Percentiles rank a stretch among this genome's conserved stretches.
phyloP scores from a whole-genome alignment of 2,888 invertebrate species.

The Agrochola lota region DNA sequence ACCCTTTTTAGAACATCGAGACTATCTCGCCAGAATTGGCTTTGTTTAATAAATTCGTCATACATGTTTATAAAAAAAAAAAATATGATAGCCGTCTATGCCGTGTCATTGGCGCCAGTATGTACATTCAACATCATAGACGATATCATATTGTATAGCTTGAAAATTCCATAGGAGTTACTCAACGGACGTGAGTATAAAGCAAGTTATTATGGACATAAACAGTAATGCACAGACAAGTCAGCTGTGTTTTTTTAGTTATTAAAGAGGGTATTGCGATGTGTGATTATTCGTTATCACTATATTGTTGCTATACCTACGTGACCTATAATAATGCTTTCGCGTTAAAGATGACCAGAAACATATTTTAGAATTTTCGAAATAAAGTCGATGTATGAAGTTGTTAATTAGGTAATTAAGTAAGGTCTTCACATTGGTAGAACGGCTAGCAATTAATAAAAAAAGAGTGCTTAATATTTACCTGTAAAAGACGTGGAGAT shows the following conservation, averaged over 20 bases:
- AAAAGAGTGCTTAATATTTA: neutral
- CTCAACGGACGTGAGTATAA: slow-evolving; percentile 75
- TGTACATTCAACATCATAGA: slow-evolving; percentile 70
- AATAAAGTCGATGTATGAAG: neutral
- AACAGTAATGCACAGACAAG: slow-evolving; percentile 48
- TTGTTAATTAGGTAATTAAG: neutral
- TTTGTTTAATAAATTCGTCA: slow-evolving; percentile 40
- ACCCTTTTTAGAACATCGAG: neutral
- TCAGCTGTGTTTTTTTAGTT: slow-evolving; percentile 55
- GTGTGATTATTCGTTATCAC: slow-evolving; percentile 17
- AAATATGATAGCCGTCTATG: slow-evolving; percentile 61
- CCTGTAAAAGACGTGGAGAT: neutral
- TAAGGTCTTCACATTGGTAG: neutral
- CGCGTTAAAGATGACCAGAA: neutral
- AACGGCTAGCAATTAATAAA: neutral
- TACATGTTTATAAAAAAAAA: slow-evolving; percentile 42
- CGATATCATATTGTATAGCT: slow-evolving; percentile 68
- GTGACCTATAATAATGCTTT: neutral
- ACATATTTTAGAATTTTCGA: neutral
- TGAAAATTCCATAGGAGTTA: slow-evolving; percentile 74
- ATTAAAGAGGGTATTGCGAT: slow-evolving; percentile 37
- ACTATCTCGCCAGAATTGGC: neutral
- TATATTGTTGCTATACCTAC: slow-evolving; percentile 23
- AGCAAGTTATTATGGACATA: slow-evolving; percentile 71
- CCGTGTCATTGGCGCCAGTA: slow-evolving; percentile 75